Evolutionary conservation across 1,140 invertebrate species (phyloP).

Genomic region (Wasmannia auropunctata): DNA sequence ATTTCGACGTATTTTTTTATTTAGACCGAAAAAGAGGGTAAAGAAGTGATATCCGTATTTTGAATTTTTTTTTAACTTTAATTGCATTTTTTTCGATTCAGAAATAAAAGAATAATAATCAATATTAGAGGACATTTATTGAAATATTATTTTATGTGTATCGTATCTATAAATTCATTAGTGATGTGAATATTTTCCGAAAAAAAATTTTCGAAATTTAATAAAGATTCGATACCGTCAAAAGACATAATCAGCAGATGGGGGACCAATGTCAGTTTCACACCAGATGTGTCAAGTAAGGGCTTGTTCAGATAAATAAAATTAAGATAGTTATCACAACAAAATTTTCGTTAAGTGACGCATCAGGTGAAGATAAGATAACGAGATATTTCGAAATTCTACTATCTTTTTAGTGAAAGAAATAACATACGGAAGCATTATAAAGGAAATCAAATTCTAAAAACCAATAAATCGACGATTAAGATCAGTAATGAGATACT

Average conservation of each 20-base stretch:
- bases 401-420: conserved; percentile 50
- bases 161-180: not conserved
- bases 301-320: conserved; percentile 55
- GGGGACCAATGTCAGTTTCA: no score
- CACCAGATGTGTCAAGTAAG: not conserved
- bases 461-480: not conserved
- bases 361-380: conserved; percentile 65
- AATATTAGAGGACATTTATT: not conserved
- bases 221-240: not conserved
- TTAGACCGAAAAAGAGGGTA: not conserved
- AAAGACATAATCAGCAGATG: no score
- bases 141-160: not conserved
- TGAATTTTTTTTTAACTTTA: not conserved
- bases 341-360: conserved; percentile 41
- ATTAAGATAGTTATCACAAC: conserved; percentile 44
- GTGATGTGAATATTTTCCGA: not conserved
- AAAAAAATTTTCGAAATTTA: not conserved
- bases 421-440: conserved; percentile 10
- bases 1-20: not conserved
- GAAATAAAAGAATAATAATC: not conserved
- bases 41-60: not conserved
- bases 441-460: not conserved
- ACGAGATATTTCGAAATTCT: conserved; percentile 43
- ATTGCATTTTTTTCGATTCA: not conserved
- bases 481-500: not conserved